Evolutionary conservation across 23 tunicate genomes (phyloP).

Genomic region (Styela plicata): DNA sequence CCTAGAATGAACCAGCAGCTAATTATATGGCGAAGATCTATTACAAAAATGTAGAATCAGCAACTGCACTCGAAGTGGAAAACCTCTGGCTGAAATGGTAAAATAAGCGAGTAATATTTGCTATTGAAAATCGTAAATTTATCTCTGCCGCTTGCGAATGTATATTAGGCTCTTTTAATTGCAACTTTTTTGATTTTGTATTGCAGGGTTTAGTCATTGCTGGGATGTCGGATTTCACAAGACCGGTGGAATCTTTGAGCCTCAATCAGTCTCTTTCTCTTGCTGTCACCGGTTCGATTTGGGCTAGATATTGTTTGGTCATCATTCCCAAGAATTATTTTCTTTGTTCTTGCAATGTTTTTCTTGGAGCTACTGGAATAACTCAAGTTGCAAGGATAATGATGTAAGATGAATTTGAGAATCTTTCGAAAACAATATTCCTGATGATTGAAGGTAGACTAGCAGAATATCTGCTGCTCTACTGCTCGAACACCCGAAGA

Average conservation of each 20-base stretch:
- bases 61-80: no score
- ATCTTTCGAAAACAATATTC: no score
- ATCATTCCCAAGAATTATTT: conserved; percentile 89
- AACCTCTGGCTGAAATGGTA: no score
- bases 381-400: conserved; percentile 66
- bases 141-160: not conserved
- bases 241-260: conserved; percentile 79
- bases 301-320: conserved; percentile 90
- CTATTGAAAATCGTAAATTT: not conserved
- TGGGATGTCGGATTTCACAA: conserved; percentile 85
- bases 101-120: not conserved
- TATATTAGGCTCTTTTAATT: not conserved
- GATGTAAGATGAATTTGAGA: no score
- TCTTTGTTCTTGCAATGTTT: conserved; percentile 86
- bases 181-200: not conserved
- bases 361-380: conserved; percentile 76
- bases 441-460: no score
- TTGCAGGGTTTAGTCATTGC: conserved; percentile 92
- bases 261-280: conserved; percentile 85
- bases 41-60: no score
- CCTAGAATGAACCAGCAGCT: no score
- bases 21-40: no score
- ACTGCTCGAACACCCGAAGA: no score
- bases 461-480: no score
- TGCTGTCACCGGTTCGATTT: conserved; percentile 72